These are phyloP conservation scores for Lepus europaeus DNA, from an alignment of 2,113 vertebrate species.

Conservation along the genomic window DNA sequence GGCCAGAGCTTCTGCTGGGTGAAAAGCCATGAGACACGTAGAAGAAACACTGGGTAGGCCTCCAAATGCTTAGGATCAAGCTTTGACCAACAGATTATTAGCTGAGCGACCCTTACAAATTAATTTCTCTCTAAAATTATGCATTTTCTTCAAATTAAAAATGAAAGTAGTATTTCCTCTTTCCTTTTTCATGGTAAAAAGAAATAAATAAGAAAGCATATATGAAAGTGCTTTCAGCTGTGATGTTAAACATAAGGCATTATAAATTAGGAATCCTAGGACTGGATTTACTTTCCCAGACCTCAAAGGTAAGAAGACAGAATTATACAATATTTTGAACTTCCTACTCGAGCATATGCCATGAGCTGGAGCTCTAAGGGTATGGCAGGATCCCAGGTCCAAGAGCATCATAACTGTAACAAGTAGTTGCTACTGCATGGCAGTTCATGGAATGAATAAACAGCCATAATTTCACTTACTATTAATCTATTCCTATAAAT, in stretches of 20 bases:
- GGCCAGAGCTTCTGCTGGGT: neutral
- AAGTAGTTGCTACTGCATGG: neutral
- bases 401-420: neutral
- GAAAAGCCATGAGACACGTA: neutral
- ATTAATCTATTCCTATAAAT: slow-evolving; percentile 16
- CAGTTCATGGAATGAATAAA: neutral
- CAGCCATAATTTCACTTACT: slow-evolving; percentile 4
- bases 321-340: neutral
- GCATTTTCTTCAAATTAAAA: neutral
- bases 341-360: neutral
- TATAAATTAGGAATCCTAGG: slow-evolving; percentile 29
- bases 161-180: neutral
- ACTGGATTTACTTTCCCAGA: neutral
- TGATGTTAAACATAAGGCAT: slow-evolving; percentile 31
- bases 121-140: neutral
- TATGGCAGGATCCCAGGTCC: neutral
- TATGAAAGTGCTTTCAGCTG: neutral
- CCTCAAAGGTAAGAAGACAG: neutral
- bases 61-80: neutral
- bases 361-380: neutral
- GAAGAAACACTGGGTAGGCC: neutral
- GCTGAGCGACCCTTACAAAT: neutral
- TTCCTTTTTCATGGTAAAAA: slow-evolving; percentile 3
- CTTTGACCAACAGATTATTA: neutral
- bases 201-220: neutral